phyloP scores from a whole-genome alignment of 2,113 vertebrate species.

The Xenopus tropicalis region DNA sequence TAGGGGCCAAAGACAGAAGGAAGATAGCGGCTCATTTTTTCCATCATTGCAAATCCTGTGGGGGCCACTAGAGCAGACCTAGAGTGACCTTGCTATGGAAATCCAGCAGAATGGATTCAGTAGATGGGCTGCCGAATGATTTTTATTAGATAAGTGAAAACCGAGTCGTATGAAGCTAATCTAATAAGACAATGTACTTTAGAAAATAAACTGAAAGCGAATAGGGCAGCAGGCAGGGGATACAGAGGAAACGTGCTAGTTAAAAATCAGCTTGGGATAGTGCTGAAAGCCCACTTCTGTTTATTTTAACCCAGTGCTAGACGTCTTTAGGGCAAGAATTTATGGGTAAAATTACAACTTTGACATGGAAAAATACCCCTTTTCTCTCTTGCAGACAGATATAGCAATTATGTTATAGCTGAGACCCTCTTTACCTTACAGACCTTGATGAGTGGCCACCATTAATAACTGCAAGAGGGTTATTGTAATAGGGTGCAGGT shows the following conservation, averaged over 20 bases:
- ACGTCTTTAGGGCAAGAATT: background rate
- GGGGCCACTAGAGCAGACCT: conserved; percentile 40
- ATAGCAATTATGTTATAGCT: too few species aligned
- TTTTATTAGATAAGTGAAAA: conserved; percentile 48
- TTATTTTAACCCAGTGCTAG: background rate
- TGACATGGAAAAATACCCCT: too few species aligned
- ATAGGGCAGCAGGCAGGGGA: background rate
- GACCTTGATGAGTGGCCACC: too few species aligned
- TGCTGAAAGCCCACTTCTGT: conserved; percentile 4
- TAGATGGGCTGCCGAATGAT: conserved; percentile 45
- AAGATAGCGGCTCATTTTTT: conserved; percentile 40
- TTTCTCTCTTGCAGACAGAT: too few species aligned
- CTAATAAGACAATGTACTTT: conserved; percentile 43
- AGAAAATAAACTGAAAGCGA: conserved; percentile 39
- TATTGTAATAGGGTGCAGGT: too few species aligned
- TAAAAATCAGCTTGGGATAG: conserved; percentile 17
- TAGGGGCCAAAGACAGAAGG: conserved; percentile 42
- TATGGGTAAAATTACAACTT: too few species aligned
- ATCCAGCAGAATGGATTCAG: conserved; percentile 44
- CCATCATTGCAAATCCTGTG: conserved; percentile 46
- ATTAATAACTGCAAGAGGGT: too few species aligned
- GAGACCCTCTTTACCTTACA: too few species aligned
- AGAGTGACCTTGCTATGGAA: conserved; percentile 43
- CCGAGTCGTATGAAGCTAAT: conserved; percentile 45
- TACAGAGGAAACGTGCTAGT: conserved; percentile 7